Conservation (phyloP, 2,113 vertebrate species). For the Catharus minimus region DNA sequence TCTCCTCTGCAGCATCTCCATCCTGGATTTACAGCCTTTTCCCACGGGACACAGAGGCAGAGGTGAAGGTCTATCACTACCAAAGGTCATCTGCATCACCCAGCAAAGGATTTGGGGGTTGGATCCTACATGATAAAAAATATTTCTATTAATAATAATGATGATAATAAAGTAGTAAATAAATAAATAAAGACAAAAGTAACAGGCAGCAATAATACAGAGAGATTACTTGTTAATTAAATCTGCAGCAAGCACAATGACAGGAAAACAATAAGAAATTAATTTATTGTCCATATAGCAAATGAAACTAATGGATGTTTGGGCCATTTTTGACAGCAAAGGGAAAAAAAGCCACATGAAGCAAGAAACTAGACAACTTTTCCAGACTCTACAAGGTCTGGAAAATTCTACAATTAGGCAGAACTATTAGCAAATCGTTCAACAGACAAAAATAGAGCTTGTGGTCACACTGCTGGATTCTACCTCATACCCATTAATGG, state of each 20-base stretch:
- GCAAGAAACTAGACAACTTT: slow-evolving; percentile 36
- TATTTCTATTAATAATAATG: not conserved
- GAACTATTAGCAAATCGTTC: slow-evolving; percentile 41
- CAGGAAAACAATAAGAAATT: slow-evolving; percentile 36
- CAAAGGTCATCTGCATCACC: not conserved
- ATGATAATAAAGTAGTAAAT: not conserved
- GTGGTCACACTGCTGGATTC: not conserved
- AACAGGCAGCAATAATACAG: not conserved
- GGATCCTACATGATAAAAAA: not conserved
- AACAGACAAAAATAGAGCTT: slow-evolving; percentile 14
- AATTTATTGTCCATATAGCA: slow-evolving; percentile 23
- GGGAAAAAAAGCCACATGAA: not conserved
- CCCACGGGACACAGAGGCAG: not conserved
- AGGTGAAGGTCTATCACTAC: not conserved
- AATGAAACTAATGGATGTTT: slow-evolving; percentile 36
- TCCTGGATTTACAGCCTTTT: not conserved
- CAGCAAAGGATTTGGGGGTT: not conserved
- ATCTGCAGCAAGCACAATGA: not conserved
- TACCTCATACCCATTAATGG: not conserved
- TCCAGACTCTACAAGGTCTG: not conserved
- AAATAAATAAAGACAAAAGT: not conserved
- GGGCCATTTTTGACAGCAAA: not conserved
- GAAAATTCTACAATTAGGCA: slow-evolving; percentile 1
- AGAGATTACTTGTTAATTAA: slow-evolving; percentile 40
- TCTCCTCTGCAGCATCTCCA: not conserved